Base-by-base conservation (phyloP, 2,797 vertebrate species). In the Pipistrellus pygmaeus region DNA sequence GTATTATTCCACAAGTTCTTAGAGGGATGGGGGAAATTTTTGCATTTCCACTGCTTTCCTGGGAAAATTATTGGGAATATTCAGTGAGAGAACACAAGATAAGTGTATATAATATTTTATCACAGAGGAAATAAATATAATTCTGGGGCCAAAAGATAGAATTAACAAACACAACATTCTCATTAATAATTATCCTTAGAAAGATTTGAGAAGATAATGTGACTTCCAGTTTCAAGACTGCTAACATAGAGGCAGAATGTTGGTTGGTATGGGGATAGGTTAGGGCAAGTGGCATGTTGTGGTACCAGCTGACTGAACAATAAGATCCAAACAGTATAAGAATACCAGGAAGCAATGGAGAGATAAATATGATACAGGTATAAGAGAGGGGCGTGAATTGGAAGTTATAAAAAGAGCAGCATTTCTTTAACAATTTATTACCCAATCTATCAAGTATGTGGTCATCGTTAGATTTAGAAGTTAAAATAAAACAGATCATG, bases 151-250 rank as follows among this genome's bases (percentile, higher is more conserved):
- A 60, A 30, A 91, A 75, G 48, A 85, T 64, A 94, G 55, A 85
- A 91, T 30, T 90, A 23, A 71, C 77, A 76, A 85, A 17, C 9
- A 21, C 14, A 25, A 75, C 85, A 81, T 88, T 72, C 4, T 93
- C 77, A 90, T 17, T 81, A 77, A 62, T 51, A 73, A 88, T 75
- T 92, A 72, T 90, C 18, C 20, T 88, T 7, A 68, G 60, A 77
- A 92, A 76, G 38, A 53, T 62, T 53, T 88, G n/a, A 95, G 68
- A 68, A 55, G 41, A 25, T 68, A 90, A 72, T 72, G 23, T 62
- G 51, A 80, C 8, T 90, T 93, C 18, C 10, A 38, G 7, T 62
- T 89, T 83, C 35, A 57, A 27, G n/a, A 17, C 35, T 75, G 21
- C n/a, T 77, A 27, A 75, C 86, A 64, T 27, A 76, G 35, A 73